phyloP scores from a whole-genome alignment of 1,140 invertebrate species.

The Oryctes rhinoceros region DNA sequence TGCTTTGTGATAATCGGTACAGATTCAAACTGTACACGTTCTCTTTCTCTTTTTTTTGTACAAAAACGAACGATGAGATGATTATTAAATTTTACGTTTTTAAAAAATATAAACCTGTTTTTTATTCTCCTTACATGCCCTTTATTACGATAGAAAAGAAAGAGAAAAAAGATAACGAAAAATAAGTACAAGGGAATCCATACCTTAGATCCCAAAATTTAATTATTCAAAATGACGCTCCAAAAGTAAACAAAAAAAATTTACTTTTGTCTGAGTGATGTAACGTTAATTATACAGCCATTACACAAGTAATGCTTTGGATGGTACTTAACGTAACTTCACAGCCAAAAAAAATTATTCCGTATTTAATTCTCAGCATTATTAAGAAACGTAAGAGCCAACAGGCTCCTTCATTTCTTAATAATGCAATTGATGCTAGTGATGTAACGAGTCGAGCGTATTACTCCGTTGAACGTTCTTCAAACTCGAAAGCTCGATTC shows the following conservation, averaged over 20 bases:
- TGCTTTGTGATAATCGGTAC: slow-evolving; percentile 21
- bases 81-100: slow-evolving; percentile 15
- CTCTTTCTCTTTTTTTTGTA: slow-evolving; percentile 32
- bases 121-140: not conserved
- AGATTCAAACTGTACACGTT: slow-evolving; percentile 18
- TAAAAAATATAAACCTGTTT: not conserved
- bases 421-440: too few relatives aligned
- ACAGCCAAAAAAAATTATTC: too few relatives aligned
- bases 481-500: too few relatives aligned
- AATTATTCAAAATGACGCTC: not conserved
- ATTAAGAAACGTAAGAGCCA: too few relatives aligned
- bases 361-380: too few relatives aligned
- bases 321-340: too few relatives aligned
- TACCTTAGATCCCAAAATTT: too few relatives aligned
- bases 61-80: slow-evolving; percentile 13
- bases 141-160: not conserved
- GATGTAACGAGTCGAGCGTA: too few relatives aligned
- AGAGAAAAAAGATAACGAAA: not conserved
- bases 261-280: too few relatives aligned
- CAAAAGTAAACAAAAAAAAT: not conserved
- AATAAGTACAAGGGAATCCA: not conserved
- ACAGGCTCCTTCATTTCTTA: too few relatives aligned
- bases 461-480: too few relatives aligned
- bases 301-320: too few relatives aligned
- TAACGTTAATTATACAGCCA: not conserved